Conservation (phyloP, 2,888 invertebrate species). For the Nomada fucata region DNA sequence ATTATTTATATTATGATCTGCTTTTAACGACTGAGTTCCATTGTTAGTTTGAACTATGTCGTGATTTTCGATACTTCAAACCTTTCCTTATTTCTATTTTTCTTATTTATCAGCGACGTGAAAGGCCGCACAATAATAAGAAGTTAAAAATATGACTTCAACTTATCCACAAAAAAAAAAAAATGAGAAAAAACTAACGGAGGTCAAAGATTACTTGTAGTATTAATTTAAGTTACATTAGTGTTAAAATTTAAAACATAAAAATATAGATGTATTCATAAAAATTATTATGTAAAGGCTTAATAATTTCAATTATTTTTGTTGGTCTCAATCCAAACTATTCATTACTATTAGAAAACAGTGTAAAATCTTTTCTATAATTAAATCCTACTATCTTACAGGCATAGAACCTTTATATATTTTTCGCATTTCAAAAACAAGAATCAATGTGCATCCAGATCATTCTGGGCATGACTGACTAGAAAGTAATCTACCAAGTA, state of each 20-base stretch:
- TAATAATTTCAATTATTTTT: conserved; percentile 35
- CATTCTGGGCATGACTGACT: conserved; percentile 43
- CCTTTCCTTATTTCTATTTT: conserved; percentile 15
- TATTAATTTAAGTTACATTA: conserved; percentile 32
- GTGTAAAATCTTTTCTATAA: conserved; percentile 18
- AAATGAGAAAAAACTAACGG: conserved; percentile 9
- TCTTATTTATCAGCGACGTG: conserved; percentile 3
- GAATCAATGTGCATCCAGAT: conserved; percentile 16
- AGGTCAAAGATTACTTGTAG: conserved; percentile 38
- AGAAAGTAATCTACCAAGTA: conserved; percentile 51
- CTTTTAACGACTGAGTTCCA: conserved; percentile 38
- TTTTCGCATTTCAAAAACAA: conserved; percentile 17
- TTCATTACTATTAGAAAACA: conserved; percentile 14
- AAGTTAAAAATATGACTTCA: conserved; percentile 27
- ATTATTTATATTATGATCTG: conserved; percentile 40
- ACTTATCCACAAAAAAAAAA: conserved; percentile 7
- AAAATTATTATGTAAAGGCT: conserved; percentile 17
- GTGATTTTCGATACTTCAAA: conserved; percentile 7
- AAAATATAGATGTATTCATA: conserved; percentile 35
- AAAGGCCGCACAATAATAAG: conserved; percentile 21
- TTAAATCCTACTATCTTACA: neutral
- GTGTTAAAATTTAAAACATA: conserved; percentile 22
- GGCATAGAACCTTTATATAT: conserved; percentile 24
- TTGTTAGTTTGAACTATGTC: conserved; percentile 21
- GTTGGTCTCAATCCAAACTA: neutral